Evolutionary conservation across 2,888 invertebrate genomes (phyloP).

Genomic region (Leptarthrus brevirostris): DNA sequence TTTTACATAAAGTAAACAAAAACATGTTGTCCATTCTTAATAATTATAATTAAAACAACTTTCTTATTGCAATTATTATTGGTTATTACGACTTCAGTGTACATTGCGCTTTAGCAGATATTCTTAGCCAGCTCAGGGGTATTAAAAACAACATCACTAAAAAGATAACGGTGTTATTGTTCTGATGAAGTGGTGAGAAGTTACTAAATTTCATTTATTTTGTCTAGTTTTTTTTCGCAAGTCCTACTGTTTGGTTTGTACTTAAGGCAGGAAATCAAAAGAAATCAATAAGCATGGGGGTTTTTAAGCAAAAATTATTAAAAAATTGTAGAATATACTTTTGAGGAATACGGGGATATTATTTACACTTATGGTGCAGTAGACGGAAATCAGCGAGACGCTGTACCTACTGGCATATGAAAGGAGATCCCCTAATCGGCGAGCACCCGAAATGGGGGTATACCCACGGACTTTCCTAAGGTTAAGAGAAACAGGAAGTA

Average conservation of each 20-base stretch:
- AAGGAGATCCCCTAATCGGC: no score
- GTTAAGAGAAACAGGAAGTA: no score
- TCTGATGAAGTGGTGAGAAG: conserved; percentile 43
- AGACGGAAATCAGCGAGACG: no score
- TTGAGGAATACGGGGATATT: no score
- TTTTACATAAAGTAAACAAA: not conserved
- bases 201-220: conserved; percentile 33
- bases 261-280: no score
- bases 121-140: conserved; percentile 7
- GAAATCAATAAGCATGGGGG: no score
- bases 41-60: conserved; percentile 34
- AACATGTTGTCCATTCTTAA: conserved; percentile 21
- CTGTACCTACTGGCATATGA: no score
- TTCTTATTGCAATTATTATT: conserved; percentile 11
- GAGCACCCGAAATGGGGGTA: no score
- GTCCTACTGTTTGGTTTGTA: conserved; percentile 36
- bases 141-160: conserved; percentile 35
- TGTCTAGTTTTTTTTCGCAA: conserved; percentile 45
- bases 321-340: no score
- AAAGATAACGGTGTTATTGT: conserved; percentile 46
- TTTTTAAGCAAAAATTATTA: no score
- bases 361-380: no score
- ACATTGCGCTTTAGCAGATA: conserved; percentile 27
- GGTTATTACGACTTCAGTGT: conserved; percentile 55
- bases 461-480: no score